Conservation (phyloP, 2,797 vertebrate genomes). For the Echeneis naucrates region DNA sequence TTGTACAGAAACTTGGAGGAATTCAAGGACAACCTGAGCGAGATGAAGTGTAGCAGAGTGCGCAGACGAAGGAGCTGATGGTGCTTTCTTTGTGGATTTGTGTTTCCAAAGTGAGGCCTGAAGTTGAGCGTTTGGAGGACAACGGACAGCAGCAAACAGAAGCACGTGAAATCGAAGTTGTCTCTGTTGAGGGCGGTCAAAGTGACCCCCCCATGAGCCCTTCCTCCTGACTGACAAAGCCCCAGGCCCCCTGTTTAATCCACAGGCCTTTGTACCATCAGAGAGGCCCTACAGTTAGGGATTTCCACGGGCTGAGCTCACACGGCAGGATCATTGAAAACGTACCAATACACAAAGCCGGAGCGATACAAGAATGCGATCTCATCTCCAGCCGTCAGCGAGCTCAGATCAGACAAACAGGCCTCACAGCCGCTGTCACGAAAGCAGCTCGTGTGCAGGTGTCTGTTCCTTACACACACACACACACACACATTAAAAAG, state of each 20-base stretch:
- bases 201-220: conserved; percentile 21
- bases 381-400: conserved; percentile 41
- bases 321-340: conserved; percentile 62
- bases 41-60: conserved; percentile 14
- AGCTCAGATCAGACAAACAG: conserved; percentile 50
- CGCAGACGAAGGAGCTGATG: conserved; percentile 18
- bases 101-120: conserved; percentile 18
- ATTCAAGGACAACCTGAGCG: conserved; percentile 41
- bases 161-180: conserved; percentile 56
- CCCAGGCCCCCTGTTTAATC: conserved; percentile 65
- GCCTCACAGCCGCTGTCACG: conserved; percentile 39
- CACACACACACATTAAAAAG: neutral
- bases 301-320: conserved; percentile 64
- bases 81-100: conserved; percentile 32
- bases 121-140: no score
- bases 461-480: neutral
- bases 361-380: conserved; percentile 53
- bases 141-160: conserved; percentile 30
- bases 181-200: conserved; percentile 57
- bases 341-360: conserved; percentile 64
- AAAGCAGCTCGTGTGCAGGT: conserved; percentile 15
- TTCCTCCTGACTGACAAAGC: conserved; percentile 38
- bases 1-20: conserved; percentile 48
- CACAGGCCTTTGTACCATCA: conserved; percentile 58
- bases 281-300: conserved; percentile 57